Evolutionary conservation across 2,113 vertebrate genomes (phyloP).

Genomic region (Rhynchomys soricoides): DNA sequence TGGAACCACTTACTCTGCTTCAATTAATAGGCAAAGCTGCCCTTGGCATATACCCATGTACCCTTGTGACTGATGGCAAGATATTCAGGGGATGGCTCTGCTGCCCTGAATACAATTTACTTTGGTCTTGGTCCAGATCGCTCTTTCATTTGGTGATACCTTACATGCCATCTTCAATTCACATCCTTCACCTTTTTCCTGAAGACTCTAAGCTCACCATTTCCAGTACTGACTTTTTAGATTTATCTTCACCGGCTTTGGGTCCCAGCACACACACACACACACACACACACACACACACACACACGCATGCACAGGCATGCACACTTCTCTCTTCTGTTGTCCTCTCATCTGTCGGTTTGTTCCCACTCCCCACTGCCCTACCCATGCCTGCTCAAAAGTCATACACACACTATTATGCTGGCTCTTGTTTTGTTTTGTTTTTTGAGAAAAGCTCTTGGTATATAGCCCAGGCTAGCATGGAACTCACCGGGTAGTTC

Average conservation of each 20-base stretch:
- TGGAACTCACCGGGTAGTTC: background rate
- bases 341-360: conserved; percentile 10
- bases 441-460: background rate
- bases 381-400: background rate
- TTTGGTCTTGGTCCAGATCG: conserved; percentile 32
- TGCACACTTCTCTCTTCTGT: background rate
- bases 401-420: background rate
- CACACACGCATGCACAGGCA: background rate
- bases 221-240: background rate
- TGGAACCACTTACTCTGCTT: conserved; percentile 78
- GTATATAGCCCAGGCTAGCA: background rate
- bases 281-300: background rate
- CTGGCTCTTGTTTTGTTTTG: background rate
- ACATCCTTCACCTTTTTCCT: conserved; percentile 16
- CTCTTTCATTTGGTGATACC: background rate
- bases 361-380: background rate
- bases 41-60: conserved; percentile 62
- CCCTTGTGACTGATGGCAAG: conserved; percentile 69
- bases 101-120: conserved; percentile 32
- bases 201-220: conserved; percentile 11
- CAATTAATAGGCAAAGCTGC: conserved; percentile 71
- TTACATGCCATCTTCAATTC: conserved; percentile 33
- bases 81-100: conserved; percentile 48
- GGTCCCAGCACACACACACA: background rate
- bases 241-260: background rate